Conservation (phyloP, 2,113 vertebrate species). For the Plestiodon gilberti region DNA sequence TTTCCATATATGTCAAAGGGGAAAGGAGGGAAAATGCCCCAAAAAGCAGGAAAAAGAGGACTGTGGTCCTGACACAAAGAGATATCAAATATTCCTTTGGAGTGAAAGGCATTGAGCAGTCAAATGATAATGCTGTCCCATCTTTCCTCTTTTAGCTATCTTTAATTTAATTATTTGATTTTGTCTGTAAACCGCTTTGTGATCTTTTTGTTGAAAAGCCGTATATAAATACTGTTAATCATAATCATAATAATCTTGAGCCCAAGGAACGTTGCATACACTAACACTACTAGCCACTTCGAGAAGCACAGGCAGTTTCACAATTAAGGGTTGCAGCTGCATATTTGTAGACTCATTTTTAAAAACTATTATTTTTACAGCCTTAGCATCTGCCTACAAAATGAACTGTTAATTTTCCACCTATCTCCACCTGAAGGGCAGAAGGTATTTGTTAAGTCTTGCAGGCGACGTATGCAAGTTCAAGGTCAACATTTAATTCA, state of each 20-base stretch:
- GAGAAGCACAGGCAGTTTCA: not conserved
- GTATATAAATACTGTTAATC: too few species aligned
- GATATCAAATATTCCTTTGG: not conserved
- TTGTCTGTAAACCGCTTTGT: too few species aligned
- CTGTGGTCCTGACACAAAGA: not conserved
- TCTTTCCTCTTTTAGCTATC: not conserved
- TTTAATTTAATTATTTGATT: too few species aligned
- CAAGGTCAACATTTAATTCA: conserved; percentile 58
- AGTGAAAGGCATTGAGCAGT: not conserved
- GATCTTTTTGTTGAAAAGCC: too few species aligned
- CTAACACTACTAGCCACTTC: not conserved
- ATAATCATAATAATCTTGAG: too few species aligned
- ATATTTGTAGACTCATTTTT: not conserved
- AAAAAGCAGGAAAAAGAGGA: too few species aligned
- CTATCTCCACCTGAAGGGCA: not conserved
- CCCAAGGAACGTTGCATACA: not conserved
- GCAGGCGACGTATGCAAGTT: conserved; percentile 12
- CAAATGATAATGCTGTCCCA: not conserved
- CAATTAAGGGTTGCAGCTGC: not conserved
- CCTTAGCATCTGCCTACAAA: not conserved
- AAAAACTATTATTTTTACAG: not conserved
- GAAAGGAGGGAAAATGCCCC: too few species aligned
- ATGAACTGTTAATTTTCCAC: not conserved
- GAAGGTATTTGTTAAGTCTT: conserved; percentile 39
- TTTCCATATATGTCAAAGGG: too few species aligned